Percentiles rank a stretch among this genome's conserved stretches.
phyloP scores from a whole-genome alignment of 2,797 vertebrate species.

The Pseudopleuronectes americanus region DNA sequence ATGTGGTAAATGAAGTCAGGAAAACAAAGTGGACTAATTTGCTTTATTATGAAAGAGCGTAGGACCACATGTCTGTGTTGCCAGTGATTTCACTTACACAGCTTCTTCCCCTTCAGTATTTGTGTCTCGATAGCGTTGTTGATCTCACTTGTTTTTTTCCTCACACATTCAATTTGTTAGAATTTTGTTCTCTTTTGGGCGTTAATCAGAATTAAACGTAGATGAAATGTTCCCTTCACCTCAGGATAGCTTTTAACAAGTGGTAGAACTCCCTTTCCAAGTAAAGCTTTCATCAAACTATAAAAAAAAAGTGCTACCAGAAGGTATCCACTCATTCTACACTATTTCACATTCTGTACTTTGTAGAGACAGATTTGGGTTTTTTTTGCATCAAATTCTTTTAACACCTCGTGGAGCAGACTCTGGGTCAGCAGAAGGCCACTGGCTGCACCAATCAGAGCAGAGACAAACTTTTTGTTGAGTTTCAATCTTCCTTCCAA shows the following conservation, averaged over 20 bases:
- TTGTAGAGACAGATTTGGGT: background rate
- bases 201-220: background rate
- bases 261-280: slow-evolving; percentile 2
- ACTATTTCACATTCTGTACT: background rate
- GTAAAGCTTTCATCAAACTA: too few relatives aligned
- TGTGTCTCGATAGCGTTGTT: background rate
- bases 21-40: slow-evolving; percentile 17
- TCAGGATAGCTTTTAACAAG: background rate
- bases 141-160: slow-evolving; percentile 11
- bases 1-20: slow-evolving; percentile 40
- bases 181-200: slow-evolving; percentile 13
- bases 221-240: background rate
- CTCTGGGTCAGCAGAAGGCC: background rate
- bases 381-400: background rate
- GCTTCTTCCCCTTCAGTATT: too few relatives aligned
- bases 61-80: background rate
- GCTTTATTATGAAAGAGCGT: background rate
- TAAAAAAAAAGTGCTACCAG: too few relatives aligned
- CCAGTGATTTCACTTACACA: background rate
- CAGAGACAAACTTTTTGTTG: background rate
- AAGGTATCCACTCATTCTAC: background rate
- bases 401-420: slow-evolving; percentile 5
- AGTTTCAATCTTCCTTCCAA: slow-evolving; percentile 17
- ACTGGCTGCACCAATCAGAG: background rate
- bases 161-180: slow-evolving; percentile 16